Evolutionary conservation across 2,888 invertebrate genomes (phyloP).

Genomic region (Uloborus plumipes): DNA sequence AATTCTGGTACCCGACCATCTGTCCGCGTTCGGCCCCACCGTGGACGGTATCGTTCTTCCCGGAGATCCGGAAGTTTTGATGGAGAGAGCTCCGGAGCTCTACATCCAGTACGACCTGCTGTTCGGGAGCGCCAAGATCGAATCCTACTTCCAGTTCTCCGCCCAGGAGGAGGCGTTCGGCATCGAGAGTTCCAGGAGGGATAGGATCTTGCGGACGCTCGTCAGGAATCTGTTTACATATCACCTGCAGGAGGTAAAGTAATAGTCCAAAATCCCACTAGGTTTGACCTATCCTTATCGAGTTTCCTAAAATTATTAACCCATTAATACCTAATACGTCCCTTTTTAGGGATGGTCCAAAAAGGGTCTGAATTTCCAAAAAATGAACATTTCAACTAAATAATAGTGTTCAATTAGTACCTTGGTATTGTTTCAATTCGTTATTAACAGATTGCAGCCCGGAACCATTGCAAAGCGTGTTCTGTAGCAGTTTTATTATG

Average conservation of each 20-base stretch:
- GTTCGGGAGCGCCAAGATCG: constrained; percentile 90
- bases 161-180: constrained; percentile 87
- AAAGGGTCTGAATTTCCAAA: no score
- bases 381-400: no score
- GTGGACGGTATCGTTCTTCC: constrained; percentile 93
- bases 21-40: constrained; percentile 86
- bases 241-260: constrained; percentile 79
- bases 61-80: constrained; percentile 74
- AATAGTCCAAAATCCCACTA: no score
- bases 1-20: constrained; percentile 79
- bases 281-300: no score
- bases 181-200: constrained; percentile 77
- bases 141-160: constrained; percentile 92
- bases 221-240: constrained; percentile 89
- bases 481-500: no score
- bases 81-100: constrained; percentile 60
- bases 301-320: no score
- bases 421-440: no score
- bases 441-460: no score
- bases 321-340: no score
- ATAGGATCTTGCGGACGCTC: constrained; percentile 76
- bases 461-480: no score
- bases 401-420: no score
- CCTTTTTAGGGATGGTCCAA: no score
- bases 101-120: constrained; percentile 82